These are phyloP conservation scores for Arge pagana DNA, from an alignment of 2,888 invertebrate genomes.

Conservation along the genomic window DNA sequence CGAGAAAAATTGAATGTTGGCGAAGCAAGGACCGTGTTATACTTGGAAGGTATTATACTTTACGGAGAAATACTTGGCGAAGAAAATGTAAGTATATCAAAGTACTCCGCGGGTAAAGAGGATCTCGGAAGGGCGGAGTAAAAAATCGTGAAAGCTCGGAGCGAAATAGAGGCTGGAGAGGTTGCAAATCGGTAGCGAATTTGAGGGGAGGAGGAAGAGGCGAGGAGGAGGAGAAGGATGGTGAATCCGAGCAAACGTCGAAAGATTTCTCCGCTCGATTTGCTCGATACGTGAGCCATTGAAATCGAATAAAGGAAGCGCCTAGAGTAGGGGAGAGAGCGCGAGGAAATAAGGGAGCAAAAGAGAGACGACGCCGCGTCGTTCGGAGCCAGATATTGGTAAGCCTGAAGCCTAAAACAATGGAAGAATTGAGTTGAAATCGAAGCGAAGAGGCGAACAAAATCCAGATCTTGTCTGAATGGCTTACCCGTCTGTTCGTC, in stretches of 20 bases:
- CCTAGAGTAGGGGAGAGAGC: slow-evolving; percentile 29
- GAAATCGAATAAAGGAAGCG: slow-evolving; percentile 45
- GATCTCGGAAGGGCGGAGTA: too few species aligned
- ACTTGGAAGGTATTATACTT: too few species aligned
- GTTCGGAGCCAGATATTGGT: slow-evolving; percentile 24
- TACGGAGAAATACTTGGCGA: too few species aligned
- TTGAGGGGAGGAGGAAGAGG: background rate
- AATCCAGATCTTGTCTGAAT: slow-evolving; percentile 21
- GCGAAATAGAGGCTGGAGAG: slow-evolving; percentile 2
- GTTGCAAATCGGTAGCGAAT: slow-evolving; percentile 2
- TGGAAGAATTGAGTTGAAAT: slow-evolving; percentile 22
- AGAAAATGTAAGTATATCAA: too few species aligned
- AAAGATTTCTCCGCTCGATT: slow-evolving; percentile 17
- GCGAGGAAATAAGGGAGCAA: slow-evolving; percentile 15
- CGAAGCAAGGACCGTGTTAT: too few species aligned
- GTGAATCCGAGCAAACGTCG: slow-evolving; percentile 20
- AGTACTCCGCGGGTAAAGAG: too few species aligned
- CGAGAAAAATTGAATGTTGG: too few species aligned
- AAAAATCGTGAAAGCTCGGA: too few species aligned
- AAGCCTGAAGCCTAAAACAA: slow-evolving; percentile 21
- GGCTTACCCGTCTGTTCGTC: slow-evolving; percentile 13
- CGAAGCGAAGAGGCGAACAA: slow-evolving; percentile 19
- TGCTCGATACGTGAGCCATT: slow-evolving; percentile 21
- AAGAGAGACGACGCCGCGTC: slow-evolving; percentile 11
- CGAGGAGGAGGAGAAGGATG: too few species aligned